These are phyloP conservation scores for Leptinotarsa lineolata DNA, from an alignment of 1,140 invertebrate species.

Conservation along the genomic window DNA sequence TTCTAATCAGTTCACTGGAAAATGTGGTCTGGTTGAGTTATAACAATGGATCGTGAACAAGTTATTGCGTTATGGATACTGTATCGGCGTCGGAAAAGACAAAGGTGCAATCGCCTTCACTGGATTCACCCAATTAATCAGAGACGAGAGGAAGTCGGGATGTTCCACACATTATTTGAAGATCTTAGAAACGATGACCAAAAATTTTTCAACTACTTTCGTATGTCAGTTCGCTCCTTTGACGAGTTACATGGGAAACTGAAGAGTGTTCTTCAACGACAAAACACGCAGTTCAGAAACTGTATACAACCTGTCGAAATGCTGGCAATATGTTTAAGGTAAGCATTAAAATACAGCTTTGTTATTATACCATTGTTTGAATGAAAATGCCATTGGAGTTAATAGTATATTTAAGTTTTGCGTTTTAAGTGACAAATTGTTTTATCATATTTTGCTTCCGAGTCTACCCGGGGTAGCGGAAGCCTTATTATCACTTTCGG, in stretches of 20 bases:
- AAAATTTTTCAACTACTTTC: conserved; percentile 26
- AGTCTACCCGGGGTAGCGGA: no score
- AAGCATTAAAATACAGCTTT: conserved; percentile 5
- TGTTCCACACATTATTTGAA: conserved; percentile 23
- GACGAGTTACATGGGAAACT: conserved; percentile 15
- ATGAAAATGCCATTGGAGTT: not conserved
- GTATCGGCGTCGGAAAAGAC: conserved; percentile 20
- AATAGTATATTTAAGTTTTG: not conserved
- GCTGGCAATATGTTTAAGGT: conserved; percentile 13
- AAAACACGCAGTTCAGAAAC: conserved; percentile 15
- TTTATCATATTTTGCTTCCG: no score
- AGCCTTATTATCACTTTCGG: no score
- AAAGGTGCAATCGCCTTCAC: conserved; percentile 1
- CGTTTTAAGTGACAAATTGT: no score
- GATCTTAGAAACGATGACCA: conserved; percentile 16
- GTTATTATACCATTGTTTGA: conserved; percentile 1
- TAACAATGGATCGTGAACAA: not conserved
- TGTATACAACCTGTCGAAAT: conserved; percentile 15
- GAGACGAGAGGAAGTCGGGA: conserved; percentile 21
- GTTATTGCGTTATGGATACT: conserved; percentile 23
- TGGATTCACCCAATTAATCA: conserved; percentile 24
- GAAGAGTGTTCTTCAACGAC: conserved; percentile 13
- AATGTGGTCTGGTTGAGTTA: not conserved
- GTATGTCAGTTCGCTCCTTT: conserved; percentile 3
- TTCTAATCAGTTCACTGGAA: not conserved